Conservation (phyloP, 2,797 vertebrate genomes). For the Pterois miles region DNA sequence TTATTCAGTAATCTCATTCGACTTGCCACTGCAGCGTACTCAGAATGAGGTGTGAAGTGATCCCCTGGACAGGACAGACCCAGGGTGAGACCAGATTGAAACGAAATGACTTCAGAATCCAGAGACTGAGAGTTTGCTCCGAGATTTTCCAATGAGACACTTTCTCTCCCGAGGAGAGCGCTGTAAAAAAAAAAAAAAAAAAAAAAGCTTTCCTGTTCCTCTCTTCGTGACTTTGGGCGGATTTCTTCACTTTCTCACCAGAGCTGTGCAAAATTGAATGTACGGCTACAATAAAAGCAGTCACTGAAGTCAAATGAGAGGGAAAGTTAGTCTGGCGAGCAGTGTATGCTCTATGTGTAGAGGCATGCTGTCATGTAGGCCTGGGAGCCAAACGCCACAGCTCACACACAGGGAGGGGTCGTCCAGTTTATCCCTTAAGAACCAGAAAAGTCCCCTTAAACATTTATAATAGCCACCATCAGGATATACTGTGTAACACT, state of each 20-base stretch:
- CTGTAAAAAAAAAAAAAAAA: too few relatives aligned
- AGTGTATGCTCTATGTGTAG: too few relatives aligned
- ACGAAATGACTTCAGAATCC: conserved; percentile 46
- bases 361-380: conserved; percentile 62
- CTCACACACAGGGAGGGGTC: conserved; percentile 50
- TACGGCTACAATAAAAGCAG: conserved; percentile 61
- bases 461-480: conserved; percentile 16
- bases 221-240: conserved; percentile 48
- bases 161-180: conserved; percentile 19
- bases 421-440: conserved; percentile 27
- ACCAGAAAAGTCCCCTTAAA: conserved; percentile 46
- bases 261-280: conserved; percentile 41
- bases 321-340: conserved; percentile 56
- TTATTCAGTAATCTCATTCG: conserved; percentile 29
- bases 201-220: conserved; percentile 52
- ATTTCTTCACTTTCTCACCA: conserved; percentile 46
- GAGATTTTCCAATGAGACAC: conserved; percentile 45
- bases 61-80: conserved; percentile 16
- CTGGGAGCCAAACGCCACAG: conserved; percentile 67
- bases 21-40: conserved; percentile 25
- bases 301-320: conserved; percentile 53
- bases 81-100: conserved; percentile 27
- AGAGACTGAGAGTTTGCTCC: conserved; percentile 19
- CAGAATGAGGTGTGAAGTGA: conserved; percentile 33
- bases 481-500: neutral